Conservation (phyloP, 2,888 invertebrate species). For the Lingula anatina region DNA sequence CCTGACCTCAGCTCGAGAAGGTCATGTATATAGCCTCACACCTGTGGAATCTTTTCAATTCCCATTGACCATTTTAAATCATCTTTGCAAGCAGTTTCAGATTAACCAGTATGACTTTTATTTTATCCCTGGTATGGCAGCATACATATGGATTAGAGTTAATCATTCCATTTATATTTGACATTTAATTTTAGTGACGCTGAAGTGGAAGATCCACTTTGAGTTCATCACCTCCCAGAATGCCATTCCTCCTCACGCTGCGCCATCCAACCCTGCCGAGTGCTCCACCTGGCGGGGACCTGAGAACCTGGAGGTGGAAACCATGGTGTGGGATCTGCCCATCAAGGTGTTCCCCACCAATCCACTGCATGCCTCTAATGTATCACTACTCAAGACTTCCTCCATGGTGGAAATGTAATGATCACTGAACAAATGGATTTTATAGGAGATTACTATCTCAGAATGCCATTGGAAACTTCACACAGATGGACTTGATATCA, state of each 20-base stretch:
- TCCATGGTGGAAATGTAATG: slow-evolving; percentile 4
- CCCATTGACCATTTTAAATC: slow-evolving; percentile 4
- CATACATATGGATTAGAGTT: too few species aligned
- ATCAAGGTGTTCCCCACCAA: slow-evolving; percentile 89
- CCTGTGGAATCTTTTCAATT: not conserved
- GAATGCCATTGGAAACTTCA: not conserved
- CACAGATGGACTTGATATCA: not conserved
- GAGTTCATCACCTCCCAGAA: slow-evolving; percentile 69
- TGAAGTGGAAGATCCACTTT: slow-evolving; percentile 93
- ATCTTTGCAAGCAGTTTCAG: too few species aligned
- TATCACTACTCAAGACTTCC: slow-evolving; percentile 23
- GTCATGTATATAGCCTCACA: too few species aligned
- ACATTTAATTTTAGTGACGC: slow-evolving; percentile 62
- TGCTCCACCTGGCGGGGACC: slow-evolving; percentile 75
- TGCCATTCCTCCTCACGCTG: slow-evolving; percentile 42
- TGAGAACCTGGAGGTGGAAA: slow-evolving; percentile 82
- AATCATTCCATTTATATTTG: not conserved
- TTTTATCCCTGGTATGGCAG: too few species aligned
- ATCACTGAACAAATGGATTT: too few species aligned
- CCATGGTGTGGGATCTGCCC: slow-evolving; percentile 98
- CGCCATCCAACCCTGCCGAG: slow-evolving; percentile 58
- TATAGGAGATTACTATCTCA: too few species aligned
- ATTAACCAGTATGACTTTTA: too few species aligned
- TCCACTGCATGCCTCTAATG: slow-evolving; percentile 56
- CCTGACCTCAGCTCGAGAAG: too few species aligned